phyloP scores from a whole-genome alignment of 2,888 invertebrate species.

The Melieria picta region DNA sequence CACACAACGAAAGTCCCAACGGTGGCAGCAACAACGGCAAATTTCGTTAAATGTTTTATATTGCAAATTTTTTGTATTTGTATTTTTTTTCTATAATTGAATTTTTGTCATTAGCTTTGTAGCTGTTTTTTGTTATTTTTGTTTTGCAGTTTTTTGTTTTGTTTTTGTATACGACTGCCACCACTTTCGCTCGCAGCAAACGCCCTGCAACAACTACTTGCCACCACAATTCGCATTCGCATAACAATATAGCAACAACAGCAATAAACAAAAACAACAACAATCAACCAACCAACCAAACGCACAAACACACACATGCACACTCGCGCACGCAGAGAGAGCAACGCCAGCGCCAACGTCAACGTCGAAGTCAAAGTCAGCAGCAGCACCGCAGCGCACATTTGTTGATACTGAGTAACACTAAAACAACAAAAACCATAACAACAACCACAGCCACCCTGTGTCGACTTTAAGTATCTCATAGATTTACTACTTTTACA shows the following conservation, averaged over 20 bases:
- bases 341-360: constrained; percentile 15
- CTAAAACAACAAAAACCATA: constrained; percentile 14
- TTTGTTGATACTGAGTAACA: constrained; percentile 1
- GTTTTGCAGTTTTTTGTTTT: background rate
- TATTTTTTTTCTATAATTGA: background rate
- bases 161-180: constrained; percentile 18
- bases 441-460: background rate
- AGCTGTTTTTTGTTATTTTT: background rate
- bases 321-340: background rate
- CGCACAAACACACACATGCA: constrained; percentile 15
- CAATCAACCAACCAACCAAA: constrained; percentile 32
- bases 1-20: background rate
- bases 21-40: background rate
- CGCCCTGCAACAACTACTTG: constrained; percentile 61
- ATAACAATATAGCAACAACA: constrained; percentile 28
- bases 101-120: background rate
- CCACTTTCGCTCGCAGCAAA: constrained; percentile 53
- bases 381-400: background rate
- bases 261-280: constrained; percentile 34
- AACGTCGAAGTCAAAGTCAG: constrained; percentile 19
- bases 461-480: background rate
- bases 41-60: background rate
- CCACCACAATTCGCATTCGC: constrained; percentile 45
- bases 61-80: background rate
- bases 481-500: constrained; percentile 40